A percentile compares a stretch with the other conserved stretches of the same genome.
phyloP scores from a whole-genome alignment of 2,888 invertebrate species.

The Disparrhopalites patrizii region DNA sequence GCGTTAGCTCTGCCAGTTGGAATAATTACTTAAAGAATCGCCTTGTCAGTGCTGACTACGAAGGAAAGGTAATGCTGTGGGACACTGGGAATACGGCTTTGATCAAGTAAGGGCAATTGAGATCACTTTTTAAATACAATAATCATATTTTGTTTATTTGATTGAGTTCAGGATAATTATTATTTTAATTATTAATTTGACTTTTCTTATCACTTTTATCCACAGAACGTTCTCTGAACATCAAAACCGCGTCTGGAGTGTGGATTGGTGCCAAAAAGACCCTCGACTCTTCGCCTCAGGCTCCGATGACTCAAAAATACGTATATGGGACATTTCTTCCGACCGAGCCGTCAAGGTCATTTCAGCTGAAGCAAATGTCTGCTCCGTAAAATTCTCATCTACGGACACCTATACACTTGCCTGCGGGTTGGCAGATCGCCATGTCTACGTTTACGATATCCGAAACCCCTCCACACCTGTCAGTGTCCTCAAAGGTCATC shows the following conservation, averaged over 20 bases:
- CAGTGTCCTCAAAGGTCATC: slow-evolving; percentile 79
- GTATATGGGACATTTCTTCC: slow-evolving; percentile 81
- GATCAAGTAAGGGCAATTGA: slow-evolving; percentile 51
- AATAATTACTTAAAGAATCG: slow-evolving; percentile 84
- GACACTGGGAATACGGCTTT: slow-evolving; percentile 75
- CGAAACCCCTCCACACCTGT: slow-evolving; percentile 76
- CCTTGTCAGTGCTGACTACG: slow-evolving; percentile 88
- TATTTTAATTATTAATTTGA: background rate
- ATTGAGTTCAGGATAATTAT: no score
- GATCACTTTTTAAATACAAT: background rate
- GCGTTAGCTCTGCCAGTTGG: slow-evolving; percentile 93
- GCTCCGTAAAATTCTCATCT: slow-evolving; percentile 89
- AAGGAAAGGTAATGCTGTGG: slow-evolving; percentile 90
- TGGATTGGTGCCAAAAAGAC: slow-evolving; percentile 89
- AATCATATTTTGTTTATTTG: no score
- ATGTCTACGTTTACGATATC: slow-evolving; percentile 92
- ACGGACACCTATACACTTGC: slow-evolving; percentile 80
- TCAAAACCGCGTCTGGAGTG: slow-evolving; percentile 93
- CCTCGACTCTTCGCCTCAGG: slow-evolving; percentile 85
- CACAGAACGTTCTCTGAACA: slow-evolving; percentile 71
- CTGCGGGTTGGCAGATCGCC: slow-evolving; percentile 95
- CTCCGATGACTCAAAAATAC: slow-evolving; percentile 87
- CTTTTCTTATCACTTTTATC: background rate
- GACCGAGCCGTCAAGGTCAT: slow-evolving; percentile 82
- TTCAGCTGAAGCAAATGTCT: slow-evolving; percentile 93